Conservation (phyloP, 2,888 invertebrate genomes). For the Pammene aurita region DNA sequence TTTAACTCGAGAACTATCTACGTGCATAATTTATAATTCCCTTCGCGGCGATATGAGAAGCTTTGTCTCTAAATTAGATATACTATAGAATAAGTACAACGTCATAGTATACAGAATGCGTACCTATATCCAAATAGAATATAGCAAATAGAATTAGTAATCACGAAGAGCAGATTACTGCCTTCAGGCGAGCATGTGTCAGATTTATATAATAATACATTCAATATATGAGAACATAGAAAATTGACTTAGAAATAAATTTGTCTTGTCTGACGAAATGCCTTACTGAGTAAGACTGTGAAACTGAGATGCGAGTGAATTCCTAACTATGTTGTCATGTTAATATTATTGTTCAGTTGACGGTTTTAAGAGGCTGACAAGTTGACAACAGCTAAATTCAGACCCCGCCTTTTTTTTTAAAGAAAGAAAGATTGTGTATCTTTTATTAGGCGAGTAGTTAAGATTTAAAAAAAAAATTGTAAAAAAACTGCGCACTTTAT, state of each 20-base stretch:
- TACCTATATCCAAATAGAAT: too few relatives aligned
- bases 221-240: not conserved
- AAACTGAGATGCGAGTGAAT: not conserved
- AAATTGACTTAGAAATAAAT: slow-evolving; percentile 21
- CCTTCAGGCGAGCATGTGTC: slow-evolving; percentile 3
- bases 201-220: not conserved
- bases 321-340: too few relatives aligned
- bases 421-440: too few relatives aligned
- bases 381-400: too few relatives aligned
- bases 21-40: slow-evolving; percentile 16
- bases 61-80: slow-evolving; percentile 4
- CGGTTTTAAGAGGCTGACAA: too few relatives aligned
- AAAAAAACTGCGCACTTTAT: too few relatives aligned
- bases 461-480: too few relatives aligned
- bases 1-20: not conserved
- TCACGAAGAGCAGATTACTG: slow-evolving; percentile 3
- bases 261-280: slow-evolving; percentile 6
- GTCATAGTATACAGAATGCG: too few relatives aligned
- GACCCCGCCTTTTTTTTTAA: too few relatives aligned
- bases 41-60: slow-evolving; percentile 4
- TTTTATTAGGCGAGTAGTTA: too few relatives aligned
- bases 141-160: slow-evolving; percentile 16
- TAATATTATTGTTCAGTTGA: too few relatives aligned
- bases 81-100: not conserved
- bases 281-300: not conserved